These are phyloP conservation scores for Oryzias celebensis DNA, from an alignment of 2,113 vertebrate genomes.

Conservation along the genomic window DNA sequence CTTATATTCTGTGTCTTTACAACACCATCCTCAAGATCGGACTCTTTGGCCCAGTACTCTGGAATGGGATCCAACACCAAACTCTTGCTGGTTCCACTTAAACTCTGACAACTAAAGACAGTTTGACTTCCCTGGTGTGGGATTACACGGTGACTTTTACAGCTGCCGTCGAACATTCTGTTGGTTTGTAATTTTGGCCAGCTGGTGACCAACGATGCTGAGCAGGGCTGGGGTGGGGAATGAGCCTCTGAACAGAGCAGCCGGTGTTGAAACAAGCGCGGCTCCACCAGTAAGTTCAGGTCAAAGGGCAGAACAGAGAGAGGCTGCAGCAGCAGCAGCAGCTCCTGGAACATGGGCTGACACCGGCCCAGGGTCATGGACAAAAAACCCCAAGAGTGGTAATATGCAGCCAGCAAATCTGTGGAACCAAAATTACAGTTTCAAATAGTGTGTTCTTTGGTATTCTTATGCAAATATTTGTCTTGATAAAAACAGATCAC, in stretches of 20 bases:
- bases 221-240: slow-evolving; percentile 78
- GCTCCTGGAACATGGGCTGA: slow-evolving; percentile 87
- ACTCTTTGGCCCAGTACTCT: slow-evolving; percentile 60
- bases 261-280: slow-evolving; percentile 79
- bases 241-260: slow-evolving; percentile 79
- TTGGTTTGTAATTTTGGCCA: slow-evolving; percentile 63
- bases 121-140: slow-evolving; percentile 13
- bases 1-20: slow-evolving; percentile 81
- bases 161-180: slow-evolving; percentile 15
- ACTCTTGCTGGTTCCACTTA: slow-evolving; percentile 24
- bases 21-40: slow-evolving; percentile 76
- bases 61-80: slow-evolving; percentile 30
- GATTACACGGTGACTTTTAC: slow-evolving; percentile 6
- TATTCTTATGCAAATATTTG: no score
- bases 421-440: slow-evolving; percentile 17
- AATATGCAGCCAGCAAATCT: slow-evolving; percentile 88
- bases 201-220: slow-evolving; percentile 81
- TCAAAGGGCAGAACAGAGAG: slow-evolving; percentile 92
- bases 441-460: neutral
- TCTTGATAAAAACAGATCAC: no score
- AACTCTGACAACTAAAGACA: slow-evolving; percentile 10
- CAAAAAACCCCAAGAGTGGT: slow-evolving; percentile 92
- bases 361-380: slow-evolving; percentile 82
- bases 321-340: slow-evolving; percentile 90
- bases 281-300: slow-evolving; percentile 89